These are phyloP conservation scores for Perognathus longimembris DNA, from an alignment of 2,113 vertebrate species.

Conservation along the genomic window DNA sequence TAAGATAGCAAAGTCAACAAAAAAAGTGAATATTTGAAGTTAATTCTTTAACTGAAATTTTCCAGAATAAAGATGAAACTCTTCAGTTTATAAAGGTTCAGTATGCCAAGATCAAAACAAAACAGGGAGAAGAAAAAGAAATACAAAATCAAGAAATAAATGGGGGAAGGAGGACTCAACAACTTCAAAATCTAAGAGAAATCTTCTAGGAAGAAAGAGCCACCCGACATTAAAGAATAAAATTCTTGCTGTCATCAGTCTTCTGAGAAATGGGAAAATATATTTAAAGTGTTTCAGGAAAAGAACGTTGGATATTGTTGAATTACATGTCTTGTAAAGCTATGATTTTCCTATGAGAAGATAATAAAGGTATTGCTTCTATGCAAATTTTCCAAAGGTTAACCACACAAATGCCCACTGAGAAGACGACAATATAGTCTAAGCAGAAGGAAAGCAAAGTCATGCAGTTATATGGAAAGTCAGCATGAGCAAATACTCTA, in stretches of 20 bases:
- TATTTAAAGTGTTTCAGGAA: not conserved
- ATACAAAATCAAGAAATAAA: not conserved
- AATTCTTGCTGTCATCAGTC: not conserved
- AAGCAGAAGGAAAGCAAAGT: not conserved
- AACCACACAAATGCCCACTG: not conserved
- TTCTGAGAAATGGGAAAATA: constrained; percentile 36
- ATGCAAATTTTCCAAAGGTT: not conserved
- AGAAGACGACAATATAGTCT: not conserved
- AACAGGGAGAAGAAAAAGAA: constrained; percentile 18
- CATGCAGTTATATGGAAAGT: not conserved
- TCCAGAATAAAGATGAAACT: constrained; percentile 13
- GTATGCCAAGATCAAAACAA: not conserved
- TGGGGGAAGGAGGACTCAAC: not conserved
- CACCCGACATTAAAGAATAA: constrained; percentile 3
- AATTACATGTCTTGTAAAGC: not conserved
- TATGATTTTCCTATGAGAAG: not conserved
- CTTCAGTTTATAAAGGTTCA: not conserved
- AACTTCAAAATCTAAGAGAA: constrained; percentile 8
- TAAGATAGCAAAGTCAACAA: constrained; percentile 3
- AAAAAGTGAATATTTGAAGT: constrained; percentile 40
- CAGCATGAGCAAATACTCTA: not conserved
- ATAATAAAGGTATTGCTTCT: not conserved
- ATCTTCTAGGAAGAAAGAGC: constrained; percentile 35
- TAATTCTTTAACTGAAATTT: not conserved
- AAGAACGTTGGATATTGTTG: not conserved